Base-by-base conservation (phyloP, 2,888 invertebrate genomes). In the Slavum lentiscoides region DNA sequence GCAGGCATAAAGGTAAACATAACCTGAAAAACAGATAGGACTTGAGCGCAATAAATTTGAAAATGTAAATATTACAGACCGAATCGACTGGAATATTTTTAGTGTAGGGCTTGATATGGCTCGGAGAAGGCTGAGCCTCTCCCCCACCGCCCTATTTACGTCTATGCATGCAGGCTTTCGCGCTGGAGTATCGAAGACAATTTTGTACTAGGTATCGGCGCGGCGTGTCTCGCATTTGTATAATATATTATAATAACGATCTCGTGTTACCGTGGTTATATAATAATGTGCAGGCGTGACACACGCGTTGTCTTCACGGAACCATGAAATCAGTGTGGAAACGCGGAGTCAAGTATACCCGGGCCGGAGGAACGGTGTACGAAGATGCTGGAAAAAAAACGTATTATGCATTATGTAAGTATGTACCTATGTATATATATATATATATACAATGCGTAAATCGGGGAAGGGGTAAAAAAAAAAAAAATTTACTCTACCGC, bases 261-360 rank as follows among this genome's bases (percentile, higher is more conserved):
- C 4, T n/a, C n/a, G 66, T 75, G 67, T 67, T 67, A 59, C 75
- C 67, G n/a, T 75, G 75, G 75, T 59, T 75, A 68, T 30, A 30
- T 30, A 30, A 30, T 43, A 23, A 67, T 66, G 67, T 67, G n/a
- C 58, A 67, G 75, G 76, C 76, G 68, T 68, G 59, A 68, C 76
- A 69, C 61, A 11, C n/a, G 21, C 37, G 76, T 69, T 69, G 76
- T 61, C 68, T 19, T 55, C 55, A 23, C 11, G 61, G 62, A 37
- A 77, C 76, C 76, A 61, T 69, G 76, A 77, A 69, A 77, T 77
- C 62, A 62, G 68, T 69, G 59, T 62, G 61, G 68, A 61, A 68
- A 55, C 39, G 23, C 66, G 15, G 7, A 75, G 49, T 61, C 30
- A 37, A 61, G 61, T 61, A 53, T 19, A 30, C 49, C 30, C 30